Evolutionary conservation across 2,797 vertebrate genomes (phyloP).

Genomic region (Danio aesculapii): DNA sequence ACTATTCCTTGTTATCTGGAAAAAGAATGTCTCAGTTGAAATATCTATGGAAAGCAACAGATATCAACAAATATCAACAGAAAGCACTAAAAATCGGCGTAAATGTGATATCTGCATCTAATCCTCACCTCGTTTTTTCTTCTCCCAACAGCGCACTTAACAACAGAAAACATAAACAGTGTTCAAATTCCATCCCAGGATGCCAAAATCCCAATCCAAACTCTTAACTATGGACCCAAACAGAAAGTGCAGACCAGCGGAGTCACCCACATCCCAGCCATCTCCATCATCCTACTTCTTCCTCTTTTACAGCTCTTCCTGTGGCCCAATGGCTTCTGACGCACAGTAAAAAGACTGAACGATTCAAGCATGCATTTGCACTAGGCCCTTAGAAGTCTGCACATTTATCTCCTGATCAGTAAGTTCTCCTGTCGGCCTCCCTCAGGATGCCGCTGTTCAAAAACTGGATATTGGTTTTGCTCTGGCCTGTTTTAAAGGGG

Average conservation of each 20-base stretch:
- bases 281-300: not conserved
- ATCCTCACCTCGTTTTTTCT: not conserved
- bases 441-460: not conserved
- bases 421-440: not conserved
- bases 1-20: no score
- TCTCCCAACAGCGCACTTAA: not conserved
- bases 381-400: conserved; percentile 51
- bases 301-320: conserved; percentile 31
- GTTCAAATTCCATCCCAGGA: not conserved
- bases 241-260: not conserved
- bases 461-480: conserved; percentile 4
- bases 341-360: not conserved
- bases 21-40: no score
- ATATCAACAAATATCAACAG: not conserved
- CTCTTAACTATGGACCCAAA: not conserved
- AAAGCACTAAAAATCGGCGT: not conserved
- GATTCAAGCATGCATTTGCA: conserved; percentile 53
- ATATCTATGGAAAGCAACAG: not conserved
- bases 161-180: not conserved
- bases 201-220: not conserved
- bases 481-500: conserved; percentile 31
- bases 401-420: conserved; percentile 20
- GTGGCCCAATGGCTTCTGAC: conserved; percentile 31
- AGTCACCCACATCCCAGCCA: not conserved
- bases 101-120: conserved; percentile 4